Conservation (phyloP, 2,797 vertebrate genomes). For the Amblyopsis hoosieri region DNA sequence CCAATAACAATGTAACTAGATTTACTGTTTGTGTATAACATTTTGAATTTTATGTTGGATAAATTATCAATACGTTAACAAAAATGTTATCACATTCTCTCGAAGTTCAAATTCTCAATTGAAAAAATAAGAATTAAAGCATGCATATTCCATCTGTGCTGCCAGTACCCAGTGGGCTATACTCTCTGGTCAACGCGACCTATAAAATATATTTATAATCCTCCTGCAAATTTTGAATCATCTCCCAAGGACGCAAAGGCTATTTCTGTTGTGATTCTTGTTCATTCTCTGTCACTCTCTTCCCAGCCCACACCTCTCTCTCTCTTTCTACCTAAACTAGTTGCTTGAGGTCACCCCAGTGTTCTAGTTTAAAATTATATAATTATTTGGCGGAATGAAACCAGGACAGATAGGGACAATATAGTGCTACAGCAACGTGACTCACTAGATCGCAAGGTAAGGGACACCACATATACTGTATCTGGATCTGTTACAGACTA, state of each 20-base stretch:
- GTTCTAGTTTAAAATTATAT: conserved; percentile 70
- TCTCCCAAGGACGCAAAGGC: conserved; percentile 66
- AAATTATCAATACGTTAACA: too few species aligned
- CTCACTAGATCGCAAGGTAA: conserved; percentile 41
- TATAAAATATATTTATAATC: conserved; percentile 77
- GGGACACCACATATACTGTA: background rate
- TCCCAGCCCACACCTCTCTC: conserved; percentile 56
- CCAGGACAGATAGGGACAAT: conserved; percentile 62
- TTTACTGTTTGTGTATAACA: too few species aligned
- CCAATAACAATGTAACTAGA: too few species aligned
- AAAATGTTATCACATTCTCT: conserved; percentile 7
- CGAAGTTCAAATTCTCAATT: background rate
- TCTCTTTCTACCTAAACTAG: conserved; percentile 62
- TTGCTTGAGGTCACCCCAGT: conserved; percentile 76
- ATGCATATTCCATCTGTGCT: conserved; percentile 23
- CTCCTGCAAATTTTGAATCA: conserved; percentile 50
- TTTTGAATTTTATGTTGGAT: too few species aligned
- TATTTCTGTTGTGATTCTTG: conserved; percentile 68
- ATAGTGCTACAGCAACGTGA: conserved; percentile 63
- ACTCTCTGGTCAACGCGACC: conserved; percentile 65
- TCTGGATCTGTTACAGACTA: background rate
- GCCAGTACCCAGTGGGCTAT: conserved; percentile 33
- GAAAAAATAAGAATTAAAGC: conserved; percentile 25
- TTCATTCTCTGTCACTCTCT: conserved; percentile 49
- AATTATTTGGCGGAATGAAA: conserved; percentile 73